These are phyloP conservation scores for Apodemus speciosus DNA, from an alignment of 2,113 vertebrate species.

Conservation along the genomic window DNA sequence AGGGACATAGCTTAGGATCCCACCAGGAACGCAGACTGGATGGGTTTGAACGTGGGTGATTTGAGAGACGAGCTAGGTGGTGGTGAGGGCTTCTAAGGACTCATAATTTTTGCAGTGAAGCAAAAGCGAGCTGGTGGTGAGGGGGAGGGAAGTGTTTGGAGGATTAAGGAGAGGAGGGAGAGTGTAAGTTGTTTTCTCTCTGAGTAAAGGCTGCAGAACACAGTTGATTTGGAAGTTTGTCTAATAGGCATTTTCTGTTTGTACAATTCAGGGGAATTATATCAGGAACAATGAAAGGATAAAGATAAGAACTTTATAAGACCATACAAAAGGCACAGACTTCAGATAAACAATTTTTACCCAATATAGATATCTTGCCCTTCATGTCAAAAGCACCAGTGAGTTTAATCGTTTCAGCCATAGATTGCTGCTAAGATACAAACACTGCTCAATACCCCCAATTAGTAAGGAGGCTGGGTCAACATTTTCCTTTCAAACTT, in stretches of 20 bases:
- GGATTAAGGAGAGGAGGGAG: neutral
- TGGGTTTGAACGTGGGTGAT: neutral
- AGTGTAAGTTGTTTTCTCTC: neutral
- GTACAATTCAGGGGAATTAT: neutral
- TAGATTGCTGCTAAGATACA: neutral
- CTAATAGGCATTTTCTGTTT: neutral
- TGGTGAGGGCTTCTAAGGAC: neutral
- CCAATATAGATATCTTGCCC: neutral
- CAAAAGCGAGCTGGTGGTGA: neutral
- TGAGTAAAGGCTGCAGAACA: neutral
- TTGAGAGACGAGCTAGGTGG: neutral
- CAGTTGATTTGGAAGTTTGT: neutral
- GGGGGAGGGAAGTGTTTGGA: neutral
- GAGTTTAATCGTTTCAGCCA: neutral
- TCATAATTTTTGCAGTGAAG: neutral
- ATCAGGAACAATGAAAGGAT: neutral
- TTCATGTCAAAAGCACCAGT: conserved; percentile 4
- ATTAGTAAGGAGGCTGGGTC: neutral
- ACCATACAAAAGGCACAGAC: neutral
- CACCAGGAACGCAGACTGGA: neutral
- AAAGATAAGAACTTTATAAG: conserved; percentile 19
- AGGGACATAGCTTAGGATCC: neutral
- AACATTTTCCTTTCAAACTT: conserved; percentile 41
- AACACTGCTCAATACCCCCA: neutral
- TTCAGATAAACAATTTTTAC: neutral